These are phyloP conservation scores for Eleginops maclovinus DNA, from an alignment of 2,113 vertebrate genomes.

Conservation along the genomic window DNA sequence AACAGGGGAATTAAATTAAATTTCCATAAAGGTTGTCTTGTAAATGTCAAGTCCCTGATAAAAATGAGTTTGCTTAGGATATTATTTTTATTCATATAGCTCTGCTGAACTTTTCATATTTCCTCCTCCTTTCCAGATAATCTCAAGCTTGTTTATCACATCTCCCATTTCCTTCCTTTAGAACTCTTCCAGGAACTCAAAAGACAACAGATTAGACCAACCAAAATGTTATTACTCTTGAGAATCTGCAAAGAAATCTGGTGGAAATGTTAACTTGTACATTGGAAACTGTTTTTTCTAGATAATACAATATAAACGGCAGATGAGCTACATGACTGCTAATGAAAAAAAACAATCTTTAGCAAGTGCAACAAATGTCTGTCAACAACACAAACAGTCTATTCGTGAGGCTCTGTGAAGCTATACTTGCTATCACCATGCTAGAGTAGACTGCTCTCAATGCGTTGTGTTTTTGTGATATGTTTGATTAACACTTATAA, in stretches of 20 bases:
- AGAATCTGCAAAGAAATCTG: not conserved
- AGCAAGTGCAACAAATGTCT: not conserved
- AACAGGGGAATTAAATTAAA: conserved; percentile 47
- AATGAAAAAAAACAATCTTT: not conserved
- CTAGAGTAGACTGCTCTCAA: not conserved
- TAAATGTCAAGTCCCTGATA: conserved; percentile 64
- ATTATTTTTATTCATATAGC: conserved; percentile 43
- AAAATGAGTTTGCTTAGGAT: conserved; percentile 48
- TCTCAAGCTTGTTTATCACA: conserved; percentile 13
- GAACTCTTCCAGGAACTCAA: not conserved
- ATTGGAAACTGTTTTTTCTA: not conserved
- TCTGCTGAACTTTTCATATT: conserved; percentile 39
- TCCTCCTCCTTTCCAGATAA: not conserved
- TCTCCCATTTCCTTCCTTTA: not conserved
- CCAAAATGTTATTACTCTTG: not conserved
- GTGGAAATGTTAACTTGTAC: not conserved
- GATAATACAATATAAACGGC: no score
- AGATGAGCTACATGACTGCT: not conserved
- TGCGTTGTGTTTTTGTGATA: not conserved
- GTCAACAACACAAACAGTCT: not conserved
- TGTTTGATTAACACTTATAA: not conserved
- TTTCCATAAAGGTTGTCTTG: conserved; percentile 47
- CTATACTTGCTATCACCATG: not conserved
- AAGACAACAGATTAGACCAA: not conserved
- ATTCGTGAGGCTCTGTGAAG: not conserved